These are phyloP conservation scores for Potorous gilbertii DNA, from an alignment of 2,797 vertebrate species.

Conservation along the genomic window DNA sequence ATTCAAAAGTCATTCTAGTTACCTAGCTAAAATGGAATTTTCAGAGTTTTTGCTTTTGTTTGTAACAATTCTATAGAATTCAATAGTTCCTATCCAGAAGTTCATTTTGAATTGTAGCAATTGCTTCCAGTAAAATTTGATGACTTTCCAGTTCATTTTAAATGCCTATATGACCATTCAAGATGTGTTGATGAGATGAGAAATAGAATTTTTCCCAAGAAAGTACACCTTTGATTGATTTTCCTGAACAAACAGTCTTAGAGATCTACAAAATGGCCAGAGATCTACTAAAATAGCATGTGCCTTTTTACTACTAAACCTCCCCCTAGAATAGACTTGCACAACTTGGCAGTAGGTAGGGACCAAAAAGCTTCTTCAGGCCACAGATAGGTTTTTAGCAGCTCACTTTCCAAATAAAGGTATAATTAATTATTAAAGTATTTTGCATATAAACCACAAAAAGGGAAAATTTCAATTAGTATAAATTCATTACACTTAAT, in stretches of 20 bases:
- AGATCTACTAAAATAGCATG: not conserved
- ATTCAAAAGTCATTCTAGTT: constrained; percentile 23
- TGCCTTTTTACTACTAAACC: not conserved
- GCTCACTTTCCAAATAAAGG: no score
- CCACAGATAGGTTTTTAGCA: no score
- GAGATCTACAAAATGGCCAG: not conserved
- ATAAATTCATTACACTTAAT: no score
- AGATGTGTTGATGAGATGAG: not conserved
- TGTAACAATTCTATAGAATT: constrained; percentile 8
- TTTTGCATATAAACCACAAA: no score
- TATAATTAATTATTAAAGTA: no score
- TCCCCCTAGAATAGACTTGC: no score
- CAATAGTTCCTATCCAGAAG: constrained; percentile 15
- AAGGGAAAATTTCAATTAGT: no score
- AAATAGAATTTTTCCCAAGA: constrained; percentile 20
- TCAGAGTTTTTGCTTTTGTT: constrained; percentile 32
- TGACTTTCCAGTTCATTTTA: not conserved
- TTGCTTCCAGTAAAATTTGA: not conserved
- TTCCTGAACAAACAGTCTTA: not conserved
- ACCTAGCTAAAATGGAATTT: not conserved
- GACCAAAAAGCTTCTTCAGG: no score
- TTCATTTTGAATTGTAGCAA: constrained; percentile 27
- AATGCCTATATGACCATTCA: not conserved
- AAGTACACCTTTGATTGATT: constrained; percentile 5
- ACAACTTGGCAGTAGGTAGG: no score